Evolutionary conservation across 2,113 vertebrate genomes (phyloP), one percentile per base, ranked within the genome.

Genomic region (Zootoca vivipara): DNA sequence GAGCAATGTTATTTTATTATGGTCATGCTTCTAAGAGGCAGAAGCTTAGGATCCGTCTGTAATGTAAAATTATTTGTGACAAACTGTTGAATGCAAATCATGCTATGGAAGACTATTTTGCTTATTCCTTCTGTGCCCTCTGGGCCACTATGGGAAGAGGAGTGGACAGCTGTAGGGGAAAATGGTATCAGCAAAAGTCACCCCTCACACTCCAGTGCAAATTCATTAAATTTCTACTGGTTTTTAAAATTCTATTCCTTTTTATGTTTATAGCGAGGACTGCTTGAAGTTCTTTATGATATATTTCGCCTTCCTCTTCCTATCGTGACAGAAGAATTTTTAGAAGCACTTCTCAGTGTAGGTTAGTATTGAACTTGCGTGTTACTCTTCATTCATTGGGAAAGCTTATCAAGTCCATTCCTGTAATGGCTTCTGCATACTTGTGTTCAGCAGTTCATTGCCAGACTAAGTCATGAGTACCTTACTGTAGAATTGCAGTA

Each of bases 251-350:
- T 10, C 7, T 52, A 38, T 78, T 64, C 52, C 78, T 73, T 88
- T 78, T 82, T 93, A 84, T 87, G 86, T 74, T 93, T 94, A 16
- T 94, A 99, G 99, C 97, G 97, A 95, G 98, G 98, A 88, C 95
- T 99, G 75, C 96, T 99, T 93, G 99, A 99, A 94, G 98, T 99
- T 90, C 97, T 99, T 75, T 99, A 99, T 92, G 99, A 99, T 90
- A 98, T 99, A 94, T 99, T 99, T 96, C 97, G 99, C 85, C 98
- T 99, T 92, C 98, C 98, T 93, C 95, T 99, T 78, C 99, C 99
- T 92, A 97, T 98, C 86, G 96, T 97, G 69, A 99, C 99, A 72
- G 97, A 98, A 93, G 98, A 99, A 92, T 99, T 99, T 94, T 98
- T 97, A 72, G 99, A 99, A 95, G 99, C 98, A 87, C 97, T 99